Percentiles rank a stretch among this genome's conserved stretches.
These are phyloP conservation scores for Orthosia gothica DNA, from an alignment of 2,888 invertebrate species.

Conservation along the genomic window DNA sequence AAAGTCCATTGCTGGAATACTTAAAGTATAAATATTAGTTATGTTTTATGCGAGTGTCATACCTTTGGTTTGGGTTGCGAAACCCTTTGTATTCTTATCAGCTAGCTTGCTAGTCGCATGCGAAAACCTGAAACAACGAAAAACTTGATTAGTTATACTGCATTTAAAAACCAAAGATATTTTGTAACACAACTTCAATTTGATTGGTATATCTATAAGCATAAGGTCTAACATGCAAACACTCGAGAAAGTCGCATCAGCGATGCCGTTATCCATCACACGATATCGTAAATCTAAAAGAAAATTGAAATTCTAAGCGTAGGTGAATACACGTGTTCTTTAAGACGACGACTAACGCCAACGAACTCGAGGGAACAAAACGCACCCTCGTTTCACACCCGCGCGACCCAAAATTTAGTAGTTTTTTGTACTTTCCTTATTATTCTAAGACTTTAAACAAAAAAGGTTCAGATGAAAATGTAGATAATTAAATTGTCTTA, in stretches of 20 bases:
- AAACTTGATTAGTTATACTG: neutral
- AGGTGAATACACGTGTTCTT: neutral
- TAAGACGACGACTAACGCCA: too few species aligned
- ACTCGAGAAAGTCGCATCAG: neutral
- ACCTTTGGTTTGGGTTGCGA: conserved; percentile 80
- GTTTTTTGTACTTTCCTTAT: too few species aligned
- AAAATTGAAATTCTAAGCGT: neutral
- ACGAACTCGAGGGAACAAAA: too few species aligned
- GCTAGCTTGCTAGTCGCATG: conserved; percentile 81
- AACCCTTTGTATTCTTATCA: conserved; percentile 69
- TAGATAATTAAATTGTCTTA: too few species aligned
- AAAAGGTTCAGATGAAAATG: too few species aligned
- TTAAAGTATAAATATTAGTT: too few species aligned
- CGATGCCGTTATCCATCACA: neutral
- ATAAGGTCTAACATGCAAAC: neutral
- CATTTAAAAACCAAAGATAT: neutral
- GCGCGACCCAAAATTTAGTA: too few species aligned
- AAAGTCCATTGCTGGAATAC: too few species aligned
- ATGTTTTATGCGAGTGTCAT: conserved; percentile 4
- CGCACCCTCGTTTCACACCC: too few species aligned
- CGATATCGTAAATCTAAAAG: neutral
- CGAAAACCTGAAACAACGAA: conserved; percentile 83
- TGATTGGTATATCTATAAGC: neutral
- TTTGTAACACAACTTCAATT: neutral
- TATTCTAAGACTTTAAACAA: too few species aligned